Base-by-base conservation (phyloP, 2,113 vertebrate genomes). In the Petaurus breviceps region DNA sequence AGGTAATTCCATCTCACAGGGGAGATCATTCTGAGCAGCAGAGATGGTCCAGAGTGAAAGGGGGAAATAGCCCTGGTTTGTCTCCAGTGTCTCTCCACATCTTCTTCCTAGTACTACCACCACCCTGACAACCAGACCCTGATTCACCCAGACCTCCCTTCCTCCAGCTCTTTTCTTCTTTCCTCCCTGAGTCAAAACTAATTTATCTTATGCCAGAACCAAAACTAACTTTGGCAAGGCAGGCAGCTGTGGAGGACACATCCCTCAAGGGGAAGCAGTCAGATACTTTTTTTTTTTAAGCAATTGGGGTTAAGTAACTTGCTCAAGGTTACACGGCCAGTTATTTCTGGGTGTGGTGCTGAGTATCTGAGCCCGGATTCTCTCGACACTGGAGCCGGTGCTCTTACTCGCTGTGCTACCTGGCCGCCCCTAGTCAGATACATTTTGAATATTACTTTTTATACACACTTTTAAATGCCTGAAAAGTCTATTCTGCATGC, bases 1-100 rank as follows among this genome's bases (percentile, higher is more conserved):
- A 99, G 99, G 99, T 99, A 92, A 96, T 97, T 31, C 24, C 26
- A 37, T 91, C 0, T 2, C 46, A 53, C 43, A 26, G 37, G n/a
- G 28, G 23, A 51, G 28, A 77, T 77, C 61, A n/a, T 77, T 77
- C 12, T 77, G 61, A n/a, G 61, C 61, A n/a, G 14, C 68, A 77
- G n/a, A 43, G 19, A 16, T 2, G 1, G n/a, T 77, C 37, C 37
- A 19, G 16, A 43, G 68, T 84, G 68, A 84, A 84, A 3, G 23
- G n/a, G 68, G 19, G 2, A 84, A 43, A n/a, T 19, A 84, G 16
- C 6, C 8, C 6, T 43, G 6, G 8, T 23, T 84, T 84, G 68
- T 23, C 68, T 84, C 43, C 68, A 22, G 5, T n/a, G 16, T 23
- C 7, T 12, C n/a, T 43, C 68, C 19, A 43, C n/a, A 22, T 84